Base-by-base conservation (phyloP, 2,888 invertebrate species). In the Tetrapedia diversipes region DNA sequence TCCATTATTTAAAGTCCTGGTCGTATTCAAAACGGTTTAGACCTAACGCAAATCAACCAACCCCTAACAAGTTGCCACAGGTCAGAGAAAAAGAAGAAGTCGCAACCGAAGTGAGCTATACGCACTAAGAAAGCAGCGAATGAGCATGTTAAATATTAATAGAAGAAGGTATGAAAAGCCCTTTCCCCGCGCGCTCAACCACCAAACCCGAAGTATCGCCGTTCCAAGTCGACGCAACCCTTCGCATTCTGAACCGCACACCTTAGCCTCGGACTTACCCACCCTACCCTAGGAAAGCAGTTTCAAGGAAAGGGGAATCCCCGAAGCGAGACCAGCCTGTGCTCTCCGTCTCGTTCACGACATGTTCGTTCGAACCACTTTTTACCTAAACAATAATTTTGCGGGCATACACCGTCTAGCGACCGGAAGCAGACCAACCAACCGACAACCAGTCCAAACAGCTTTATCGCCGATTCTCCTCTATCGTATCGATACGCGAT, bases 241-340 rank as follows among this genome's bases (percentile, higher is more conserved):
- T 37, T 16, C 22, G 32, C 29, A 29, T 29, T 29, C 11, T 6
- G 51, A 51, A 51, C 39, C 29, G 39, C 51, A 16, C 29, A 16
- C 29, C 63, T 64, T 51, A 63, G 41, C 14, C 27, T 29, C 19
- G 49, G 11, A 27, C 39, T n/a, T 29, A 51, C 41, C 29, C 63
- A 64, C 39, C 51, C 63, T 53, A n/a, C n/a, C n/a, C 51, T 39
- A 10, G 27, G 14, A 51, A 39, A 14, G 19, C 29, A 64, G 53
- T 64, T 64, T 41, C 39, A 41, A 51, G 22, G 34, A 27, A 63
- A 51, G 27, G 51, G 37, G 37, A 14, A 27, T 37, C 39, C 10
- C 3, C 49, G 24, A 27, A 37, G n/a, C 10, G 47, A 22, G 11
- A 51, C 49, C 37, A 37, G 11, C 7, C 11, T 24, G 16, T 22